Conservation (phyloP, 2,797 vertebrate species). For the Chaenodraco wilsoni region DNA sequence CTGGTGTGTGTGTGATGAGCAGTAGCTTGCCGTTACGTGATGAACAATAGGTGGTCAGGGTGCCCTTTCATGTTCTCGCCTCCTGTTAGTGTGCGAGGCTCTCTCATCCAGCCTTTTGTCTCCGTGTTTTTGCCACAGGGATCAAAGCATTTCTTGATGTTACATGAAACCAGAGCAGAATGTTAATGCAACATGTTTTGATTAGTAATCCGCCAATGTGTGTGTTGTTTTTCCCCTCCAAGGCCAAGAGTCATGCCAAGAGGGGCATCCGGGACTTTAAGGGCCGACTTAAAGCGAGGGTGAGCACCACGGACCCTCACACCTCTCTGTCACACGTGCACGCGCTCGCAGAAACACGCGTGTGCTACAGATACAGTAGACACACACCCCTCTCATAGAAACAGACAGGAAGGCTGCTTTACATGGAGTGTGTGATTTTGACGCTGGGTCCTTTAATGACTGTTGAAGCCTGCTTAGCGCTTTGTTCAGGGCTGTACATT, state of each 20-base stretch:
- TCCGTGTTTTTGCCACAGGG: slow-evolving; percentile 68
- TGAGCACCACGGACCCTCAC: slow-evolving; percentile 72
- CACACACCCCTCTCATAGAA: slow-evolving; percentile 62
- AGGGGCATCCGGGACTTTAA: slow-evolving; percentile 94
- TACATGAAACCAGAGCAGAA: slow-evolving; percentile 71
- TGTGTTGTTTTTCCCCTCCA: slow-evolving; percentile 36
- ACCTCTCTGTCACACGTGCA: slow-evolving; percentile 50
- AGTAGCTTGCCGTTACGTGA: slow-evolving; percentile 15
- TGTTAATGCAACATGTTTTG: slow-evolving; percentile 72
- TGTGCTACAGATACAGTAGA: slow-evolving; percentile 40
- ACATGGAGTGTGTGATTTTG: slow-evolving; percentile 80
- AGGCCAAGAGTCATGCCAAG: slow-evolving; percentile 96
- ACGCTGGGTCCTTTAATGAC: slow-evolving; percentile 86
- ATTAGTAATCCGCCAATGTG: slow-evolving; percentile 44
- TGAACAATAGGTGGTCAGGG: slow-evolving; percentile 64
- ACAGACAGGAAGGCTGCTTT: slow-evolving; percentile 74
- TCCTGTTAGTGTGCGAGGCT: slow-evolving; percentile 48
- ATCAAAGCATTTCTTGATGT: slow-evolving; percentile 79
- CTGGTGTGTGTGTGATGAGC: slow-evolving; percentile 41
- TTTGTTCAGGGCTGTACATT: slow-evolving; percentile 89
- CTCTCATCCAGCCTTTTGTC: slow-evolving; percentile 74
- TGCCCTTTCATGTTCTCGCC: slow-evolving; percentile 64
- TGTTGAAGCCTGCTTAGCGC: slow-evolving; percentile 89
- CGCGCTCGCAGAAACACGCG: slow-evolving; percentile 10
- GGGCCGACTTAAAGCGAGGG: slow-evolving; percentile 93